A percentile compares a stretch with the other conserved stretches of the same genome.
phyloP scores from a whole-genome alignment of 2,797 vertebrate genomes.

The Acestrorhynchus altus region DNA sequence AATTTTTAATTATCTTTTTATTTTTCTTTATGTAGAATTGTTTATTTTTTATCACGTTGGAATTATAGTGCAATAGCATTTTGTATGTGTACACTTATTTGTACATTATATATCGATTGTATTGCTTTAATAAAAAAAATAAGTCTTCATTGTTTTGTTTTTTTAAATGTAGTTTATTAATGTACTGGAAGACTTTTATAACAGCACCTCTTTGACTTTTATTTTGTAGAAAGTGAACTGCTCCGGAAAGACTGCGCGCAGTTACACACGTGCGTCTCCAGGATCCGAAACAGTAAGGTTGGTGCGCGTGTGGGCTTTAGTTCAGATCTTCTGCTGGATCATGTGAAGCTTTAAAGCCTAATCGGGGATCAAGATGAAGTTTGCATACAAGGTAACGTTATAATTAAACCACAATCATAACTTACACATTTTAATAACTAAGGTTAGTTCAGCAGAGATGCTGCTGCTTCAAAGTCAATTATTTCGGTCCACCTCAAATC shows the following conservation, averaged over 20 bases:
- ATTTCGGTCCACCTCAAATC: no score
- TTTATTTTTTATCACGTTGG: no score
- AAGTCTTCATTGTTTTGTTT: neutral
- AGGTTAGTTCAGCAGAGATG: neutral
- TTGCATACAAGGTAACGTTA: slow-evolving; percentile 74
- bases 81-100: no score
- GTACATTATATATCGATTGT: no score
- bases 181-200: neutral
- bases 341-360: neutral
- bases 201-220: neutral
- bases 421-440: neutral
- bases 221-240: slow-evolving; percentile 26
- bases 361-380: slow-evolving; percentile 75
- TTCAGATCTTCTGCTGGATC: neutral
- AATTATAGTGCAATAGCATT: no score
- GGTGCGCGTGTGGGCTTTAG: neutral
- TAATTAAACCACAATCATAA: neutral
- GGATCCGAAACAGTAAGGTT: neutral
- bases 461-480: no score
- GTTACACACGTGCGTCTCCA: slow-evolving; percentile 33
- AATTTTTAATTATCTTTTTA: no score
- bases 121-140: no score
- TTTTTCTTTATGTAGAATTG: no score
- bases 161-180: neutral
- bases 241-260: slow-evolving; percentile 39